These are phyloP conservation scores for Gymnoscopelus braueri DNA, from an alignment of 2,797 vertebrate genomes.

Conservation along the genomic window DNA sequence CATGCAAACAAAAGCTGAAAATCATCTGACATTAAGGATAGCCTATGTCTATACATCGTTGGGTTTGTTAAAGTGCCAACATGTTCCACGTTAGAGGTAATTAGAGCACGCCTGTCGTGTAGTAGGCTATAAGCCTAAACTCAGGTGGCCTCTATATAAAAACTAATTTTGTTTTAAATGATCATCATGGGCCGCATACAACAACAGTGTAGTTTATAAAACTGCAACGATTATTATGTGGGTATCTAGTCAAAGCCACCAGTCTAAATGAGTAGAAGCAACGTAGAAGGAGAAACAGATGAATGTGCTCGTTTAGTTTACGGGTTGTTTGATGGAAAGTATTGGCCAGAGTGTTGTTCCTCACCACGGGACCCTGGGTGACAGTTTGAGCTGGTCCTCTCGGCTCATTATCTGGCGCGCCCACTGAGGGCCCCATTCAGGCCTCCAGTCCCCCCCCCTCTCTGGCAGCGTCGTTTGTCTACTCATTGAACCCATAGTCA, in stretches of 20 bases:
- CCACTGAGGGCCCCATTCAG: slow-evolving; percentile 81
- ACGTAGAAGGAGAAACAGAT: slow-evolving; percentile 76
- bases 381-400: slow-evolving; percentile 82
- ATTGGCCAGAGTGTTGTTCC: slow-evolving; percentile 81
- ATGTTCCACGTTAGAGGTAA: too few relatives aligned
- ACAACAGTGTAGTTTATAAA: slow-evolving; percentile 53
- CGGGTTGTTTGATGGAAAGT: slow-evolving; percentile 81
- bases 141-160: too few relatives aligned
- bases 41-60: neutral
- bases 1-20: neutral
- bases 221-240: slow-evolving; percentile 60
- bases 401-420: slow-evolving; percentile 82
- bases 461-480: slow-evolving; percentile 80
- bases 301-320: slow-evolving; percentile 82
- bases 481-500: slow-evolving; percentile 79
- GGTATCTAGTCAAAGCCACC: slow-evolving; percentile 72
- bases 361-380: slow-evolving; percentile 79
- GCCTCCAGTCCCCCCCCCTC: slow-evolving; percentile 50
- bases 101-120: too few relatives aligned
- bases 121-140: too few relatives aligned
- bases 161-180: too few relatives aligned
- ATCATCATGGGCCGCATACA: too few relatives aligned
- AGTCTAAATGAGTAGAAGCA: slow-evolving; percentile 76
- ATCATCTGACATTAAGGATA: neutral
- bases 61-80: too few relatives aligned